These are phyloP conservation scores for Drosophila bocqueti DNA, from an alignment of 1,140 invertebrate genomes.

Conservation along the genomic window DNA sequence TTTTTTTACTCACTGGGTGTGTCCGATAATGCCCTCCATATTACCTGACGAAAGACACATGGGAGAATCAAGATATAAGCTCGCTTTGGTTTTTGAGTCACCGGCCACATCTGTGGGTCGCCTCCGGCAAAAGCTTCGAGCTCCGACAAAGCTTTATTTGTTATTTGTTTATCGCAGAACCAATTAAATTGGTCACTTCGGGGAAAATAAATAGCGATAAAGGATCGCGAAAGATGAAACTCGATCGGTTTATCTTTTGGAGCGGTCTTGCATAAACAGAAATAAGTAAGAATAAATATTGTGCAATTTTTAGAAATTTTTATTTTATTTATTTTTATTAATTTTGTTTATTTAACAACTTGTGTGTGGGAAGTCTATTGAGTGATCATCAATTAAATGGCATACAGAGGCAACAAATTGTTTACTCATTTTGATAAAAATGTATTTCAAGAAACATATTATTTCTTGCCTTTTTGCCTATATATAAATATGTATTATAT, in stretches of 20 bases:
- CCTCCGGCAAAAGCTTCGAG: conserved; percentile 11
- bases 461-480: background rate
- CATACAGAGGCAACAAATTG: background rate
- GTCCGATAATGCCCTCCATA: conserved; percentile 19
- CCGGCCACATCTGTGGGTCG: background rate
- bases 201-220: conserved; percentile 6
- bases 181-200: background rate
- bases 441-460: background rate
- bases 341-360: background rate
- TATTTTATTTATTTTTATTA: background rate
- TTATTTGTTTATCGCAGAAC: conserved; percentile 17
- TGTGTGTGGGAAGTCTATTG: background rate
- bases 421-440: background rate
- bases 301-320: background rate
- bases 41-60: conserved; percentile 23
- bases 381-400: conserved; percentile 10
- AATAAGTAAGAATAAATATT: conserved; percentile 1
- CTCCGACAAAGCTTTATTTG: conserved; percentile 17
- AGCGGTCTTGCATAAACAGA: background rate
- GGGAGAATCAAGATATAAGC: conserved; percentile 13
- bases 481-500: background rate
- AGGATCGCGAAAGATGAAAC: background rate
- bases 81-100: conserved; percentile 24
- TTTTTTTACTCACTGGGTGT: conserved; percentile 28
- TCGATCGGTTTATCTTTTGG: conserved; percentile 8